Conservation (phyloP, 2,888 invertebrate species). For the Standfussiana lucernea region DNA sequence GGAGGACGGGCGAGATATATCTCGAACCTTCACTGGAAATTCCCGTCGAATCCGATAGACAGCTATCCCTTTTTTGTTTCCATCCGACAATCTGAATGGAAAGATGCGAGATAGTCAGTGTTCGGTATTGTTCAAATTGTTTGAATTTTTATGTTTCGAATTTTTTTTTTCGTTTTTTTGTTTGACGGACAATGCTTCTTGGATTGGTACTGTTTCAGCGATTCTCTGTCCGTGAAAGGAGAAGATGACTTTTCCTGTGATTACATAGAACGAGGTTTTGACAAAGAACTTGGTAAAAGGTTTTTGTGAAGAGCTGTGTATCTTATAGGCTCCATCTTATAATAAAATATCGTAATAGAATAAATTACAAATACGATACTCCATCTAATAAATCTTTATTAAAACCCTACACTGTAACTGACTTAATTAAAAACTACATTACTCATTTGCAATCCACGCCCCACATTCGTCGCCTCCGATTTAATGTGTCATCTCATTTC, state of each 20-base stretch:
- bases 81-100: conserved; percentile 68
- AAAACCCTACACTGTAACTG: conserved; percentile 3
- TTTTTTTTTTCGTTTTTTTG: conserved; percentile 54
- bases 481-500: conserved; percentile 47
- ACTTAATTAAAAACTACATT: conserved; percentile 36
- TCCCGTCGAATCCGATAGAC: conserved; percentile 70
- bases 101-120: conserved; percentile 66
- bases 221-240: conserved; percentile 29
- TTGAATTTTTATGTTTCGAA: conserved; percentile 58
- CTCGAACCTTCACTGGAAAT: conserved; percentile 68
- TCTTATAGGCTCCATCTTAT: not conserved
- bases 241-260: conserved; percentile 35
- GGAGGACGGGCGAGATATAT: conserved; percentile 69
- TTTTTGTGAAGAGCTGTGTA: conserved; percentile 14
- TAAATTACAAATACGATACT: not conserved
- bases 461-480: conserved; percentile 53
- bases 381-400: not conserved
- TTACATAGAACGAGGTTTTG: conserved; percentile 31
- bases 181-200: conserved; percentile 48
- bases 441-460: conserved; percentile 57
- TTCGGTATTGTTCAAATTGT: conserved; percentile 64
- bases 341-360: not conserved
- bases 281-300: conserved; percentile 25
- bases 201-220: conserved; percentile 44
- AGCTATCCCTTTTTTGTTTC: conserved; percentile 68